Percentiles rank a stretch among this genome's conserved stretches.
These are phyloP conservation scores for Pollicipes pollicipes DNA, from an alignment of 1,140 invertebrate species.

Conservation along the genomic window DNA sequence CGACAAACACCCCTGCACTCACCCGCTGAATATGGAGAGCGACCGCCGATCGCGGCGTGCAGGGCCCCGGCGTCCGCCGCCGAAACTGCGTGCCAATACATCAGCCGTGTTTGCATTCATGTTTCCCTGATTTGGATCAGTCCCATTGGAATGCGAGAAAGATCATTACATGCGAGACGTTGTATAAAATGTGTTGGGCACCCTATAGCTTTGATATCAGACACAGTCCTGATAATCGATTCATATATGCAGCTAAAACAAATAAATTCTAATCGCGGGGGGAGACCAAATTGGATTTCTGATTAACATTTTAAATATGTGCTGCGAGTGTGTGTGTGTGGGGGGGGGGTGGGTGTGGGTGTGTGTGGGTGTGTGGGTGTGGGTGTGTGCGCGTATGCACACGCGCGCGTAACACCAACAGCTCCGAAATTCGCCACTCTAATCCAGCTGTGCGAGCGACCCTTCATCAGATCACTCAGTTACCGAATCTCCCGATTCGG, in stretches of 20 bases:
- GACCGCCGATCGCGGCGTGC: background rate
- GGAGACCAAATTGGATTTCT: background rate
- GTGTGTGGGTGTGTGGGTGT: too few species aligned
- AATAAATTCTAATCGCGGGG: background rate
- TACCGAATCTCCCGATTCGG: too few species aligned
- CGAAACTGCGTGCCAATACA: background rate
- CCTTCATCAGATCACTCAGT: background rate
- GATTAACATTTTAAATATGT: constrained; percentile 1
- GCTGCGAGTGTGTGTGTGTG: background rate
- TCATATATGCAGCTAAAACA: background rate
- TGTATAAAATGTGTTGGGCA: background rate
- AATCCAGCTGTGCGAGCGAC: background rate
- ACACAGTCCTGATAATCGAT: background rate
- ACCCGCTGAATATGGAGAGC: background rate
- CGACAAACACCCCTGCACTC: background rate
- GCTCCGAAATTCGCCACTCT: background rate
- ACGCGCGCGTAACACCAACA: too few species aligned
- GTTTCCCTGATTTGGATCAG: background rate
- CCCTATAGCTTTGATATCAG: background rate
- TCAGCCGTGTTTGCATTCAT: background rate
- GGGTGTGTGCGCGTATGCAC: too few species aligned
- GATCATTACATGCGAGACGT: background rate
- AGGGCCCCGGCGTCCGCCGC: background rate
- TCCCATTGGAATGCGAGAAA: constrained; percentile 1
- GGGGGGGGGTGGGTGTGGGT: too few species aligned